Conservation (phyloP, 1,140 invertebrate species). For the Acromyrmex echinatior region DNA sequence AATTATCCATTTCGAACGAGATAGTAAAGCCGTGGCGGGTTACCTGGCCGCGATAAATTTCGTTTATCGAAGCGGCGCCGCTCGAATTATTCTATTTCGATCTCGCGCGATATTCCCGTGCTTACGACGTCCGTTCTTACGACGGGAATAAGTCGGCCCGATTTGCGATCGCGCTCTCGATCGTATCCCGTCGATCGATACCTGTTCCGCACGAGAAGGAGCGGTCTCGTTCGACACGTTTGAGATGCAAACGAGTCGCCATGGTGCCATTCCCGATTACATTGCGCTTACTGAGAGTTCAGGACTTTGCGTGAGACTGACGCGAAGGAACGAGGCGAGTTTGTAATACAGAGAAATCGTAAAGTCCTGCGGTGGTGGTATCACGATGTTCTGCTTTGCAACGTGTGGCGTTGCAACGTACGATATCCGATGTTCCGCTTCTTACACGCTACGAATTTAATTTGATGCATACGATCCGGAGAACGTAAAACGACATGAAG, state of each 20-base stretch:
- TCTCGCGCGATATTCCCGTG: neutral
- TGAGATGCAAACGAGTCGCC: slow-evolving; percentile 55
- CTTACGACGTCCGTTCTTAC: slow-evolving; percentile 19
- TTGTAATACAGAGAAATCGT: slow-evolving; percentile 52
- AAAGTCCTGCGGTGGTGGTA: slow-evolving; percentile 23
- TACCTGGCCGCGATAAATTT: slow-evolving; percentile 72
- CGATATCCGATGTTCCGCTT: slow-evolving; percentile 18
- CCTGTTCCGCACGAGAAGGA: neutral
- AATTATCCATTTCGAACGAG: slow-evolving; percentile 72
- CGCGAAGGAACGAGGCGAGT: slow-evolving; percentile 39
- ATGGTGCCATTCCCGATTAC: slow-evolving; percentile 37
- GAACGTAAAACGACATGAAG: slow-evolving; percentile 42
- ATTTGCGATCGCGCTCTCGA: slow-evolving; percentile 41
- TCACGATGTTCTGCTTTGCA: slow-evolving; percentile 9
- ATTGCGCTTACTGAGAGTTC: slow-evolving; percentile 33
- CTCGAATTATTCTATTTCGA: slow-evolving; percentile 67
- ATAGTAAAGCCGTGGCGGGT: slow-evolving; percentile 55
- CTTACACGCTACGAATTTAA: slow-evolving; percentile 41
- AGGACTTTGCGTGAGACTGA: slow-evolving; percentile 34
- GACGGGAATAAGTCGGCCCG: slow-evolving; percentile 10
- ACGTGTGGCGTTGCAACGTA: neutral
- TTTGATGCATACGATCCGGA: slow-evolving; percentile 45
- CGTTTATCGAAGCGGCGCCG: slow-evolving; percentile 65
- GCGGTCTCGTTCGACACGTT: slow-evolving; percentile 34
- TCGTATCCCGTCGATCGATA: slow-evolving; percentile 28